These are phyloP conservation scores for Pachyuromys duprasi DNA, from an alignment of 2,797 vertebrate species.

Conservation along the genomic window DNA sequence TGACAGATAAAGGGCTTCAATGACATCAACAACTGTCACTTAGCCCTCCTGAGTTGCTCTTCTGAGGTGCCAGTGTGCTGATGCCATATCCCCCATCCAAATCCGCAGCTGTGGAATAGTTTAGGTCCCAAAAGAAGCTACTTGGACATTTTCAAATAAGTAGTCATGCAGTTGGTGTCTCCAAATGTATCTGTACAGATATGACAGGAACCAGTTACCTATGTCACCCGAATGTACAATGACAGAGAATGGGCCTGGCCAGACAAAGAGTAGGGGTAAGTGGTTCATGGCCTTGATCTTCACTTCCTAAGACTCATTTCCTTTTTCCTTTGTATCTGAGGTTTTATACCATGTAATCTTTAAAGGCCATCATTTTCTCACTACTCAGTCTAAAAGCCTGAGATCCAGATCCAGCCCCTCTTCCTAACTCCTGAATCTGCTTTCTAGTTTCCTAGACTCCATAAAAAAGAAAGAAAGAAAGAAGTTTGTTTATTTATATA, in stretches of 20 bases:
- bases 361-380: not conserved
- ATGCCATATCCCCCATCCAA: not conserved
- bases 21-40: not conserved
- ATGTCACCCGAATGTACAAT: not conserved
- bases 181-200: not conserved
- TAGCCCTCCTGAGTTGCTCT: not conserved
- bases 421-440: not conserved
- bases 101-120: not conserved
- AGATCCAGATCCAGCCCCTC: accelerated
- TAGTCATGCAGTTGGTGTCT: not conserved
- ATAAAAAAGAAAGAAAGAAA: too few relatives aligned
- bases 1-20: not conserved
- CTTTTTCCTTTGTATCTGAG: not conserved
- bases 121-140: not conserved
- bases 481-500: not conserved
- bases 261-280: too few relatives aligned
- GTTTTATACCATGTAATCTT: not conserved
- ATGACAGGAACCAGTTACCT: not conserved
- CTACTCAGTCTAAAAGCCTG: not conserved
- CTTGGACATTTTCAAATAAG: not conserved
- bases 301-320: not conserved
- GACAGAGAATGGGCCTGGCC: not conserved
- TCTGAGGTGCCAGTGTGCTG: not conserved
- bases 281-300: not conserved
- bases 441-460: not conserved